Evolutionary conservation across 2,113 vertebrate genomes (phyloP).

Genomic region (Elgaria multicarinata): DNA sequence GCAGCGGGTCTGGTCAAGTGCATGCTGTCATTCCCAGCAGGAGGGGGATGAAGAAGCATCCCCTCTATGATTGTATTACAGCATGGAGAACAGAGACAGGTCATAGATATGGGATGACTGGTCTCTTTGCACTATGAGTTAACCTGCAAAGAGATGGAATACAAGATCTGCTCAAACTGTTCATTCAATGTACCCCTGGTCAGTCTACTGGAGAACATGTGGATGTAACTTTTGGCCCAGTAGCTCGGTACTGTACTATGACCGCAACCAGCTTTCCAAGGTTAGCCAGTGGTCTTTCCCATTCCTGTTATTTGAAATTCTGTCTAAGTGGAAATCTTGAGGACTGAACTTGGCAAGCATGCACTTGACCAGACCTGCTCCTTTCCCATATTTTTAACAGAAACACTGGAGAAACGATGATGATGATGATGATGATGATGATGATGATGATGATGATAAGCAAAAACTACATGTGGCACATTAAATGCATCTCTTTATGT

Average conservation of each 20-base stretch:
- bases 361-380: neutral
- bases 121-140: neutral
- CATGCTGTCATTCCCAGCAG: neutral
- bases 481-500: neutral
- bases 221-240: neutral
- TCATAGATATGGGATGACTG: neutral
- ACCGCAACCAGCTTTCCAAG: neutral
- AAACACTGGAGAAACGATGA: neutral
- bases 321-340: neutral
- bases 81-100: neutral
- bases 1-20: neutral
- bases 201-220: neutral
- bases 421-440: too few species aligned
- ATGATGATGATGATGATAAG: too few species aligned
- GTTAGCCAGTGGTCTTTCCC: neutral
- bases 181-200: neutral
- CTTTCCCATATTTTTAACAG: neutral
- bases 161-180: neutral
- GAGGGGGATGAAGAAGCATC: neutral
- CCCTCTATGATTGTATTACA: neutral
- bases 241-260: neutral
- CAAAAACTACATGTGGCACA: neutral
- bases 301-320: neutral
- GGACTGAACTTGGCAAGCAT: neutral
- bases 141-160: neutral